phyloP scores from a whole-genome alignment of 2,113 vertebrate genomes.

The human region GRCh38 chr3:176668001-176668500 shows the following conservation, averaged over 20 bases:
- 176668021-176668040: background rate
- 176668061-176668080: background rate
- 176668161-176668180: background rate
- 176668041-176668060: background rate
- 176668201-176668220: background rate
- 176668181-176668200: background rate
- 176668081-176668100: background rate
- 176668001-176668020: background rate
- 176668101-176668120: background rate
- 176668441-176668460: background rate
- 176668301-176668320: background rate
- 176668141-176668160: background rate
- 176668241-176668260: background rate
- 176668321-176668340: background rate
- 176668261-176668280: background rate
- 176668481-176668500: background rate
- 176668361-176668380: background rate
- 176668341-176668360: background rate
- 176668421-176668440: background rate
- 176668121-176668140: background rate
- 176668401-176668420: background rate
- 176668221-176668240: background rate
- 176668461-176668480: background rate
- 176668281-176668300: background rate
- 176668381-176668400: background rate